Percentiles rank a stretch among this genome's conserved stretches.
Evolutionary conservation across 2,113 vertebrate species (phyloP).

Genomic region (Herpailurus yagouaroundi): DNA sequence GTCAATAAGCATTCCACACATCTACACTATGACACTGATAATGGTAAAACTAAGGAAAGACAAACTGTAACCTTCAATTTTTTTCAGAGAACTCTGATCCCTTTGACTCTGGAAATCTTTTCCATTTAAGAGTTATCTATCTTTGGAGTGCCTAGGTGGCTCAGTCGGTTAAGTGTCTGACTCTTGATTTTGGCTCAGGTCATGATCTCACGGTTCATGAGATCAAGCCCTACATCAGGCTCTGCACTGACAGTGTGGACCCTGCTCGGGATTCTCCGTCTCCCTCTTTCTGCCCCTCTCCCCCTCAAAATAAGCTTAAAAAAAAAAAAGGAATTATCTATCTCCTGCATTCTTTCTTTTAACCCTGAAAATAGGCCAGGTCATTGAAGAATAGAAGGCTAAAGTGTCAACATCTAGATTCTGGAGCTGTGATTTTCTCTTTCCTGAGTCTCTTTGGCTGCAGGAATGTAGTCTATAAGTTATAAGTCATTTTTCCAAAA

Average conservation of each 20-base stretch:
- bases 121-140: not conserved
- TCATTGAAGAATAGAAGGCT: not conserved
- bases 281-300: too few relatives aligned
- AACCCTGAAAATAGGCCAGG: not conserved
- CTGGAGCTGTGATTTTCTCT: not conserved
- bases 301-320: too few relatives aligned
- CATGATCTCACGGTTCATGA: too few relatives aligned
- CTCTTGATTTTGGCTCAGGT: too few relatives aligned
- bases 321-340: not conserved
- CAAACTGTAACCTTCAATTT: not conserved
- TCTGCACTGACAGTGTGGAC: too few relatives aligned
- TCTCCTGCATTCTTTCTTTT: not conserved
- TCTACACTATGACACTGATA: not conserved
- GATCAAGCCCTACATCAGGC: too few relatives aligned
- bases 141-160: too few relatives aligned
- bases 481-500: not conserved
- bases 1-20: not conserved
- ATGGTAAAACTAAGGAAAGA: not conserved
- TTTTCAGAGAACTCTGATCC: not conserved
- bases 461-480: not conserved
- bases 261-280: too few relatives aligned
- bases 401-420: not conserved
- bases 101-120: not conserved
- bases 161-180: too few relatives aligned
- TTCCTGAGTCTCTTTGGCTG: not conserved